Evolutionary conservation across 2,797 vertebrate genomes (phyloP).

Genomic region (Hemitrygon akajei): DNA sequence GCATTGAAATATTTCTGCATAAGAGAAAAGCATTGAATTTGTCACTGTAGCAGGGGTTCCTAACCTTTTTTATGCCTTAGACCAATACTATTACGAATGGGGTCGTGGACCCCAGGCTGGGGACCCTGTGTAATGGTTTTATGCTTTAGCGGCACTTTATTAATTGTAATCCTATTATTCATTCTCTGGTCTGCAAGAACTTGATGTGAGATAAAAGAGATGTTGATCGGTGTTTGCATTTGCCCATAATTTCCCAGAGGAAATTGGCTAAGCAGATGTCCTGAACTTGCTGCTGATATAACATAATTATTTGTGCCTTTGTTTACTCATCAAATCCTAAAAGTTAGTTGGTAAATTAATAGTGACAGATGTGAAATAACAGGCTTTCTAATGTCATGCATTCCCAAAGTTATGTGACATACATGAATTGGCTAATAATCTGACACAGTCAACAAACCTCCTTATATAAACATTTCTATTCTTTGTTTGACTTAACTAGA

Average conservation of each 20-base stretch:
- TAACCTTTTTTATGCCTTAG: no score
- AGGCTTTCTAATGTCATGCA: neutral
- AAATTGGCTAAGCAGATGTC: neutral
- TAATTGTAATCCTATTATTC: neutral
- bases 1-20: conserved; percentile 52
- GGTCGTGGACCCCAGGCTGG: no score
- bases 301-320: neutral
- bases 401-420: neutral
- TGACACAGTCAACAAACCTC: neutral
- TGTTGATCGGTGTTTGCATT: conserved; percentile 47
- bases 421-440: neutral
- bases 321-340: neutral
- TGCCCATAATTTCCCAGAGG: conserved; percentile 66
- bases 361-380: neutral
- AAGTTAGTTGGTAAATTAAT: neutral
- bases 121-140: neutral
- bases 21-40: neutral
- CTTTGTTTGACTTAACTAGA: neutral
- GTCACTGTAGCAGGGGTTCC: neutral
- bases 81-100: no score
- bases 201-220: neutral
- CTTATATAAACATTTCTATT: neutral
- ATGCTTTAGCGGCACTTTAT: neutral
- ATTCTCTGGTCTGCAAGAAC: neutral
- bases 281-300: neutral